Evolutionary conservation across 2,888 invertebrate species (phyloP).

Genomic region (Blomia tropicalis): DNA sequence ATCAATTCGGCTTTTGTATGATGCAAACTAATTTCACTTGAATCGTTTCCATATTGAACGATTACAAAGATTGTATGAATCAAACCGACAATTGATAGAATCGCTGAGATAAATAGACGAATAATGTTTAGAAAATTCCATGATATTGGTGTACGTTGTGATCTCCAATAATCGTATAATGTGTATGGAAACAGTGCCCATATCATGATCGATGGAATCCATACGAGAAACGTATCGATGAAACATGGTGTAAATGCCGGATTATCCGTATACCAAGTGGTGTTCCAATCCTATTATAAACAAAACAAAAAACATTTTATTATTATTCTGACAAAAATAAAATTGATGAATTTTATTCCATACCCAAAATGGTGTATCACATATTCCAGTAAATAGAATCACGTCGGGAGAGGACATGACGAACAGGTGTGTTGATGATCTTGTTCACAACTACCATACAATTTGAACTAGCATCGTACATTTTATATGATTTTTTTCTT

Average conservation of each 20-base stretch:
- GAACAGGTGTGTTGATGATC: no score
- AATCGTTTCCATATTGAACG: no score
- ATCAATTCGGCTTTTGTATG: background rate
- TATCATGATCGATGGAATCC: constrained; percentile 47
- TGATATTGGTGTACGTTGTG: background rate
- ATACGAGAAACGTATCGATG: constrained; percentile 70
- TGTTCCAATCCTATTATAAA: constrained; percentile 44
- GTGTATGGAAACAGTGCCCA: constrained; percentile 12
- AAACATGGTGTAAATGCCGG: constrained; percentile 81
- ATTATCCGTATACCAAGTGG: constrained; percentile 58
- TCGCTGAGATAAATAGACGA: background rate
- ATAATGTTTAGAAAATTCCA: constrained; percentile 11
- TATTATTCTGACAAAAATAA: background rate
- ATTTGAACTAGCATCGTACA: no score
- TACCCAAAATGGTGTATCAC: constrained; percentile 9
- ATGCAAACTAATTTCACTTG: background rate
- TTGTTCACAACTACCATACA: no score
- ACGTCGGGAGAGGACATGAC: no score
- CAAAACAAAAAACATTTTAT: background rate
- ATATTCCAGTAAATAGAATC: background rate
- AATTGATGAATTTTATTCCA: background rate
- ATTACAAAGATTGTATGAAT: background rate
- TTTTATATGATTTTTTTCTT: no score
- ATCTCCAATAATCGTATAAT: constrained; percentile 1
- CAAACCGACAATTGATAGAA: background rate